Conservation (phyloP, 1,140 invertebrate species). For the Elysia chlorotica region DNA sequence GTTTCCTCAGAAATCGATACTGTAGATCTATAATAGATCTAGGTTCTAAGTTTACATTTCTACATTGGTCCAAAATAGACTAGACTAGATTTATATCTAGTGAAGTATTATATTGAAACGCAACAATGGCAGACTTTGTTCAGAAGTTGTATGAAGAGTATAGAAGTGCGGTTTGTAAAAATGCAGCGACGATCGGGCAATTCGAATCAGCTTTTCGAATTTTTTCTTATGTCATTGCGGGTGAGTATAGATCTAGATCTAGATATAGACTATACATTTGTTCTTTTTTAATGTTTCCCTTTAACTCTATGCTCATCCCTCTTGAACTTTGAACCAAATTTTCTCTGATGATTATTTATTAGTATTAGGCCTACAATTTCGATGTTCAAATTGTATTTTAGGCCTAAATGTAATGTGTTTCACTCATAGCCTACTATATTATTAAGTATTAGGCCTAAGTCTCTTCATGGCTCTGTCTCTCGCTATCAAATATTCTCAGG, state of each 20-base stretch:
- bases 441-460: no score
- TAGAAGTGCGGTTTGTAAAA: constrained; percentile 37
- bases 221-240: constrained; percentile 46
- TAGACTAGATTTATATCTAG: not conserved
- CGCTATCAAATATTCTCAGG: no score
- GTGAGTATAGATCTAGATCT: constrained; percentile 21
- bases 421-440: no score
- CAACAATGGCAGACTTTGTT: constrained; percentile 15
- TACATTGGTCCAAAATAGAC: not conserved
- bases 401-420: no score
- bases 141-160: constrained; percentile 37
- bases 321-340: no score
- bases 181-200: constrained; percentile 42
- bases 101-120: not conserved
- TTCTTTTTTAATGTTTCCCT: not conserved
- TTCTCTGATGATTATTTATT: no score
- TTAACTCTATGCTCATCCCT: no score
- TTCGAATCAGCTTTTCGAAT: constrained; percentile 42
- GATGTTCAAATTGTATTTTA: no score
- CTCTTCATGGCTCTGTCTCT: no score
- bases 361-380: no score
- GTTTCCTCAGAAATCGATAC: no score
- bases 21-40: not conserved
- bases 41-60: not conserved
- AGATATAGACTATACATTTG: not conserved